A percentile compares a stretch with the other conserved stretches of the same genome.
Evolutionary conservation across 2,113 vertebrate genomes (phyloP).

Genomic region (Rutilus rutilus): DNA sequence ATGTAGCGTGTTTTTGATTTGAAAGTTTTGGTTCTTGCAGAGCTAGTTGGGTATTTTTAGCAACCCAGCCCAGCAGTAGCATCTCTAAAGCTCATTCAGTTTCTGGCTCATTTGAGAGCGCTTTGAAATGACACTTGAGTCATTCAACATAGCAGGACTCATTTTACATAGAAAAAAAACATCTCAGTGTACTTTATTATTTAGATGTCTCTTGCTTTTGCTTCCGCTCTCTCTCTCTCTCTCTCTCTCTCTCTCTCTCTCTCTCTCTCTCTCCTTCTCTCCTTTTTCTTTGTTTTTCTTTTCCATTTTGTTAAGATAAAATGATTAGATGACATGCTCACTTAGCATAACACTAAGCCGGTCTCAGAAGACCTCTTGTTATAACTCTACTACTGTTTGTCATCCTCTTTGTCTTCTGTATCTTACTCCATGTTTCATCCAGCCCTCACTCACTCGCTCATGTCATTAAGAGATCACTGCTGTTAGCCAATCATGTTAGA

Average conservation of each 20-base stretch:
- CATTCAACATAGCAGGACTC: constrained; percentile 24
- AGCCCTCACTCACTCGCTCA: background rate
- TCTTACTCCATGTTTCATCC: background rate
- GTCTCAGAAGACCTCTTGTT: constrained; percentile 50
- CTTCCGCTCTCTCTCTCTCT: background rate
- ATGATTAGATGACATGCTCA: constrained; percentile 67
- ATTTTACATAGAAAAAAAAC: background rate
- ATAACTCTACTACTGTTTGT: background rate
- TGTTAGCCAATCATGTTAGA: background rate
- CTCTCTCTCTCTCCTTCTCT: background rate
- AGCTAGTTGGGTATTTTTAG: constrained; percentile 13
- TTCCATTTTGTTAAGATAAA: constrained; percentile 2
- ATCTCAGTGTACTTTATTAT: background rate
- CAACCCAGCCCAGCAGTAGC: background rate
- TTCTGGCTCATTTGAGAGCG: constrained; percentile 37
- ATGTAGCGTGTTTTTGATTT: background rate
- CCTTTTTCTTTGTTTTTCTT: background rate
- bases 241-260: background rate
- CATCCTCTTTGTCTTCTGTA: background rate
- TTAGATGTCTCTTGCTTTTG: background rate
- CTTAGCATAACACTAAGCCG: constrained; percentile 58
- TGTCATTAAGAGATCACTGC: constrained; percentile 4
- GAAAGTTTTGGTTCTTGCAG: background rate
- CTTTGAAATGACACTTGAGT: constrained; percentile 12
- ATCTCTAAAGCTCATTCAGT: constrained; percentile 32